Percentiles rank a stretch among this genome's conserved stretches.
Conservation (phyloP, 2,888 invertebrate species). For the Pemphredon lugubris region DNA sequence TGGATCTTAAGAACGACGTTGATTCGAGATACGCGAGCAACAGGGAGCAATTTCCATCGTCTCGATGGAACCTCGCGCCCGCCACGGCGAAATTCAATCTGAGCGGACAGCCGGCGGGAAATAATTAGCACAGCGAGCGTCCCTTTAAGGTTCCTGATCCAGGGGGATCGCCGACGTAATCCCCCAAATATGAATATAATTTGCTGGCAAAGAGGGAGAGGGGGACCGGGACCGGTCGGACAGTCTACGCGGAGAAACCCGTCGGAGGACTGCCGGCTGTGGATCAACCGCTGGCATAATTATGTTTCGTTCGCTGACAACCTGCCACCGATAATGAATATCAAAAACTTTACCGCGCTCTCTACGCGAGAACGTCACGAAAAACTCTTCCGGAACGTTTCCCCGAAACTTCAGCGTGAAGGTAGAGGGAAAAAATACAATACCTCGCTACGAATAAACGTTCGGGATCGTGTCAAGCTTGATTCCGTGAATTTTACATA, state of each 20-base stretch:
- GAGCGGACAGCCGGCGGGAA: constrained; percentile 69
- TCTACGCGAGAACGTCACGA: background rate
- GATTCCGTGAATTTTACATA: constrained; percentile 2
- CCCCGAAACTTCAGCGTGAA: too few species aligned
- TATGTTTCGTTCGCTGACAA: constrained; percentile 62
- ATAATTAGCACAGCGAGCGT: constrained; percentile 76
- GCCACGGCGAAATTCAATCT: constrained; percentile 74
- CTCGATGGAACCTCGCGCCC: constrained; percentile 36
- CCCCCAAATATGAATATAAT: constrained; percentile 80
- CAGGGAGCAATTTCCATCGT: constrained; percentile 66
- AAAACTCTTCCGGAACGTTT: background rate
- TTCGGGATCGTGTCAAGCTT: background rate
- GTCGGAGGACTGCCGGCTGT: constrained; percentile 39
- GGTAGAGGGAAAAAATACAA: too few species aligned
- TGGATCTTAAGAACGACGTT: background rate
- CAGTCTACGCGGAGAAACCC: constrained; percentile 51
- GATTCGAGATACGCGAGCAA: constrained; percentile 19
- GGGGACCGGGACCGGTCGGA: constrained; percentile 39
- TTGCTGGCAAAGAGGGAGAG: constrained; percentile 68
- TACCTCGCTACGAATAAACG: background rate
- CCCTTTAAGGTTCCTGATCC: constrained; percentile 78
- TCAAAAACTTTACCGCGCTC: constrained; percentile 36
- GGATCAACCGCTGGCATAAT: constrained; percentile 64
- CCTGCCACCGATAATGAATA: constrained; percentile 64
- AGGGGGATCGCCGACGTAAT: constrained; percentile 75